These are phyloP conservation scores for Bettongia penicillata DNA, from an alignment of 2,113 vertebrate genomes.

Conservation along the genomic window DNA sequence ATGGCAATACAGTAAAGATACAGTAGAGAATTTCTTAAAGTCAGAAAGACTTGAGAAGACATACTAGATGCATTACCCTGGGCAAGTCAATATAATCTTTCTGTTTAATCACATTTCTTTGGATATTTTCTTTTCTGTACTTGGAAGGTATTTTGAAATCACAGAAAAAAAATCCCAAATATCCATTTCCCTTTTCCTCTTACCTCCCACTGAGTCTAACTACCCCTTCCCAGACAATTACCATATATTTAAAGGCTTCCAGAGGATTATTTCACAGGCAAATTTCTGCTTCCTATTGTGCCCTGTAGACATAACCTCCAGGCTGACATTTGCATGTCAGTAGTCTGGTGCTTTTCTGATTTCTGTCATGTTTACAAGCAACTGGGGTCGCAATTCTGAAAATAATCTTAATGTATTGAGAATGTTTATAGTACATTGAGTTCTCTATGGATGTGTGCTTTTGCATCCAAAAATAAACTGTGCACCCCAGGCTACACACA, in stretches of 20 bases:
- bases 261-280: neutral
- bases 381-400: neutral
- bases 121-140: neutral
- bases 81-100: neutral
- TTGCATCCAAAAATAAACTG: neutral
- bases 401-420: neutral
- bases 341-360: slow-evolving; percentile 24
- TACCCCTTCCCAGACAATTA: neutral
- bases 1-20: neutral
- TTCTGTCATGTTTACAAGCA: neutral
- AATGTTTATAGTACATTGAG: neutral
- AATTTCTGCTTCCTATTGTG: slow-evolving; percentile 25
- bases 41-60: neutral
- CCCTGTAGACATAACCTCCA: slow-evolving; percentile 8
- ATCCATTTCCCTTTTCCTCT: neutral
- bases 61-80: neutral
- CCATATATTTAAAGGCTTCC: slow-evolving; percentile 3
- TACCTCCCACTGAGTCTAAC: neutral
- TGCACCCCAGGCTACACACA: neutral
- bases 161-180: neutral
- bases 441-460: neutral
- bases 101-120: neutral
- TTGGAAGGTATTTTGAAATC: neutral
- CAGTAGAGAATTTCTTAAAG: neutral
- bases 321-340: neutral